phyloP scores from a whole-genome alignment of 2,888 invertebrate species.

The Eumerus sabulonum region DNA sequence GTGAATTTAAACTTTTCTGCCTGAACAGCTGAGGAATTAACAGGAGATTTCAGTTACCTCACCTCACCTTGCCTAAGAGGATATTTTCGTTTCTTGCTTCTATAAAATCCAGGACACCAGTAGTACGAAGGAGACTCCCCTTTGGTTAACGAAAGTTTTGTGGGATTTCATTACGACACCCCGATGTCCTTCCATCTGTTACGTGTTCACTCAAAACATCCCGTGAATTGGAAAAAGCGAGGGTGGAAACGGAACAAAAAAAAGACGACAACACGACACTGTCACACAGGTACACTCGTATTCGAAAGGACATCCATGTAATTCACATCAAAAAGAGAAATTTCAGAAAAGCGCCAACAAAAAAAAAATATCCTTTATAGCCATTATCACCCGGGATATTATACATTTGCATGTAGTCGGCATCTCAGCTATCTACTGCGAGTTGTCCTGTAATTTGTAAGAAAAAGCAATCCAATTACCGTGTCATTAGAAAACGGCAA shows the following conservation, averaged over 20 bases:
- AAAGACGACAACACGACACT: no score
- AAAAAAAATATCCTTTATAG: slow-evolving; percentile 49
- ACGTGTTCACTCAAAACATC: slow-evolving; percentile 25
- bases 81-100: no score
- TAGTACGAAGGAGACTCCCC: no score
- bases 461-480: slow-evolving; percentile 57
- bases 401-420: slow-evolving; percentile 37
- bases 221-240: not conserved
- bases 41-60: no score
- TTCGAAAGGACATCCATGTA: slow-evolving; percentile 27
- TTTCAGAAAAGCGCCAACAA: slow-evolving; percentile 19
- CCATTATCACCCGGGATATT: slow-evolving; percentile 24
- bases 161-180: slow-evolving; percentile 50
- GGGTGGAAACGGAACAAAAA: no score
- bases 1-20: no score
- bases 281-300: slow-evolving; percentile 36
- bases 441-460: slow-evolving; percentile 42
- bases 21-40: no score
- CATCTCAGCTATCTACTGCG: not conserved
- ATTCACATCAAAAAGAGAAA: not conserved
- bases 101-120: no score
- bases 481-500: slow-evolving; percentile 53
- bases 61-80: no score
- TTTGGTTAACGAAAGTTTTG: not conserved
- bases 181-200: slow-evolving; percentile 50